Percentiles rank a stretch among this genome's conserved stretches.
Evolutionary conservation across 2,797 vertebrate genomes (phyloP).

Genomic region (Eulemur albifrons): DNA sequence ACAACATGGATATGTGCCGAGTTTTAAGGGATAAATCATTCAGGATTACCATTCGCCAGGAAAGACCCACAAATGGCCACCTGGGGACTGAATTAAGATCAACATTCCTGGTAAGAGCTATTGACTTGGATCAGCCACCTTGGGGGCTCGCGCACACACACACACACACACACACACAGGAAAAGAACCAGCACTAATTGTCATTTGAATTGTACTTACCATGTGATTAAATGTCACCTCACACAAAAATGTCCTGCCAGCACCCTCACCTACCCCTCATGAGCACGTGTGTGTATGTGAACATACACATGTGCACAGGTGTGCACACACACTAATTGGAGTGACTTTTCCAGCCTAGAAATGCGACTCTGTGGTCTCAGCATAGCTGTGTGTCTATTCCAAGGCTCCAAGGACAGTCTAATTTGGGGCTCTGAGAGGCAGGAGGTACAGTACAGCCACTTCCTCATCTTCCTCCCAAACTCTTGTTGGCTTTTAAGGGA

Average conservation of each 20-base stretch:
- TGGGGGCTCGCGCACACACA: background rate
- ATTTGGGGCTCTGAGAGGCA: background rate
- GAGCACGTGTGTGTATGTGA: background rate
- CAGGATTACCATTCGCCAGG: background rate
- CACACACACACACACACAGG: background rate
- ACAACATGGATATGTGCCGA: background rate
- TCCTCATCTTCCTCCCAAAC: background rate
- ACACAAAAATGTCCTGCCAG: background rate
- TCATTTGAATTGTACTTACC: background rate
- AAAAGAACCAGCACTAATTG: background rate
- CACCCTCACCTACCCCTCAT: rapidly evolving
- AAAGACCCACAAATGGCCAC: background rate
- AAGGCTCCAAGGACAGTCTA: background rate
- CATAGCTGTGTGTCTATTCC: background rate
- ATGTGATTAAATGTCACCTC: background rate
- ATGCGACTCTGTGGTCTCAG: background rate
- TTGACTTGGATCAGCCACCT: background rate
- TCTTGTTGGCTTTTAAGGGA: background rate
- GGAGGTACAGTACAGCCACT: background rate
- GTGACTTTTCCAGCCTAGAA: background rate
- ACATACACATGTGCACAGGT: too few species aligned
- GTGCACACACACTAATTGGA: background rate
- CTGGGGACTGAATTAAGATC: background rate
- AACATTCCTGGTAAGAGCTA: background rate
- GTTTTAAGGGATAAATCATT: background rate